Base-by-base conservation (phyloP, 2,113 vertebrate species). In the Phalacrocorax aristotelis region DNA sequence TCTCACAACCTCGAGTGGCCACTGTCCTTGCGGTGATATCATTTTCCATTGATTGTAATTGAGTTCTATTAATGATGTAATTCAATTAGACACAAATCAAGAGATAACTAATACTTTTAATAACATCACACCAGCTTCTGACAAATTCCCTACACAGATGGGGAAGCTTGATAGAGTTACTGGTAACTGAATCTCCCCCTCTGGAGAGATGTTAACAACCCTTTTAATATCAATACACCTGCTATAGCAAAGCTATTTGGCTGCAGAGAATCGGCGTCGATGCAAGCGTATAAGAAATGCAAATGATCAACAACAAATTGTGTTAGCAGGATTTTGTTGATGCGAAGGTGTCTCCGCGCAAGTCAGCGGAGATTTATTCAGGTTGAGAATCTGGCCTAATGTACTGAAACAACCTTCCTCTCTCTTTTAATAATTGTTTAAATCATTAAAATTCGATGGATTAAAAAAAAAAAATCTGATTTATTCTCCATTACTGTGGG, bases 11-110 rank as follows among this genome's bases (percentile, higher is more conserved):
- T 66, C 22, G 12, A 61, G 49, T 15, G 54, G 52, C 76, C 27
- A 2, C 55, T 30, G 60, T 49, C 78, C 72, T 83, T 7, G 36
- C 20, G 4, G 78, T 26, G 32, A 13, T 32, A 48, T 27, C 62
- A n/a, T 48, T 49, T 32, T 2, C 55, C 72, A 42, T 30, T 19
- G 65, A 60, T 57, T 54, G 64, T 54, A 82, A 85, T 58, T 36
- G 52, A 64, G 36, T 66, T 68, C 70, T 68, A 36, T 52, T 94
- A 80, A 89, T 58, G 44, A 86, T 36, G 54, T 36, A 68, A 86
- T 72, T 89, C 80, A 91, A 91, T 96, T 93, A 94, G 74, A 54
- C 62, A 17, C 57, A 34, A 83, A 83, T 71, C 71, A 64, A 91
- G 92, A 80, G 86, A 42, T 49, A 80, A 89, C 51, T 68, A 61